These are phyloP conservation scores for Chloropsis hardwickii DNA, from an alignment of 2,113 vertebrate genomes.

Conservation along the genomic window DNA sequence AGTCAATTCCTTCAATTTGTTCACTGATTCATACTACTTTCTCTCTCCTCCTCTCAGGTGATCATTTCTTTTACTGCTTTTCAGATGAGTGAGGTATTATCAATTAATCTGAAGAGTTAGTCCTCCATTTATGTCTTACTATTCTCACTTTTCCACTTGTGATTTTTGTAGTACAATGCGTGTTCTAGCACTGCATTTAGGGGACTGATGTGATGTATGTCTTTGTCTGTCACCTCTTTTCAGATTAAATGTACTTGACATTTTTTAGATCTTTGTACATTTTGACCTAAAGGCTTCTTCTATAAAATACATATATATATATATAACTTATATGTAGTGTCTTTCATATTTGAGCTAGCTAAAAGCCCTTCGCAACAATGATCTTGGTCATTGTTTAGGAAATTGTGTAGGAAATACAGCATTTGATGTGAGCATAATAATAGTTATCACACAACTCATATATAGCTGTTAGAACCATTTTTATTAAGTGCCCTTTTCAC, in stretches of 20 bases:
- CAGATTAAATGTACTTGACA: not conserved
- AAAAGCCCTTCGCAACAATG: not conserved
- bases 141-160: not conserved
- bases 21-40: not conserved
- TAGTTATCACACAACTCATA: not conserved
- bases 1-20: slow-evolving; percentile 21
- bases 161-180: not conserved
- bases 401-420: not conserved
- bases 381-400: not conserved
- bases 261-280: not conserved
- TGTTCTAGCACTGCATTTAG: not conserved
- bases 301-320: not conserved
- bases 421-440: not conserved
- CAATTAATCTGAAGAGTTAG: slow-evolving; percentile 44
- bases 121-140: not conserved
- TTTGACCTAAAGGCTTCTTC: not conserved
- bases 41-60: not conserved
- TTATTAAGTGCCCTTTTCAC: not conserved
- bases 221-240: not conserved
- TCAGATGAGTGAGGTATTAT: not conserved
- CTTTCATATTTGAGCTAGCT: not conserved
- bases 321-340: not conserved
- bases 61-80: slow-evolving; percentile 6
- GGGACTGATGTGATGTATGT: not conserved
- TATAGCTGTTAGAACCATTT: not conserved